A percentile compares a stretch with the other conserved stretches of the same genome.
Evolutionary conservation across 2,797 vertebrate genomes (phyloP).

Genomic region (Rousettus madagascariensis): DNA sequence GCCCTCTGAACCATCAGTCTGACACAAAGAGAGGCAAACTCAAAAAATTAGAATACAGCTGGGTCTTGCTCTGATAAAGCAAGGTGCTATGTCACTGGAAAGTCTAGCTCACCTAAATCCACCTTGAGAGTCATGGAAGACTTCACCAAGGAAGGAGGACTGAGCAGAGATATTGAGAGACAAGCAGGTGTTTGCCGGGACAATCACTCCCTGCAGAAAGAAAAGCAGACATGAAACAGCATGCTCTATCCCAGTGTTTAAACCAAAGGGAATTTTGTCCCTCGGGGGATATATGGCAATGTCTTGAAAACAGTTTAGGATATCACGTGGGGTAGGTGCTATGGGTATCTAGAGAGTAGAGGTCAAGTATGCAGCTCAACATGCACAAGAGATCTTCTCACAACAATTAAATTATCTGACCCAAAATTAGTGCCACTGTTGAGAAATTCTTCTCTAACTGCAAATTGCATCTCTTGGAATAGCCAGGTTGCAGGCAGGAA

Average conservation of each 20-base stretch:
- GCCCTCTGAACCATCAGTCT: neutral
- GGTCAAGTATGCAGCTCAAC: neutral
- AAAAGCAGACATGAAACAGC: neutral
- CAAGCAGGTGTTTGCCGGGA: neutral
- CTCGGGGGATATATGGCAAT: neutral
- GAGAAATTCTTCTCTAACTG: neutral
- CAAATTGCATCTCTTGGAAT: neutral
- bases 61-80: neutral
- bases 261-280: neutral
- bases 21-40: neutral
- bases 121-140: neutral
- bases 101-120: neutral
- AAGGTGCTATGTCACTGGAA: neutral
- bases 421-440: neutral
- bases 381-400: neutral
- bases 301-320: neutral
- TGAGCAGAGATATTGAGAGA: neutral
- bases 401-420: constrained; percentile 3
- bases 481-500: neutral
- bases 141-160: neutral
- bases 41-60: neutral
- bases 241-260: neutral
- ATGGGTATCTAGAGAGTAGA: neutral
- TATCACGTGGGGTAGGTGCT: neutral
- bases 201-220: neutral